phyloP scores from a whole-genome alignment of 2,113 vertebrate species.

The Chelonoidis abingdonii region DNA sequence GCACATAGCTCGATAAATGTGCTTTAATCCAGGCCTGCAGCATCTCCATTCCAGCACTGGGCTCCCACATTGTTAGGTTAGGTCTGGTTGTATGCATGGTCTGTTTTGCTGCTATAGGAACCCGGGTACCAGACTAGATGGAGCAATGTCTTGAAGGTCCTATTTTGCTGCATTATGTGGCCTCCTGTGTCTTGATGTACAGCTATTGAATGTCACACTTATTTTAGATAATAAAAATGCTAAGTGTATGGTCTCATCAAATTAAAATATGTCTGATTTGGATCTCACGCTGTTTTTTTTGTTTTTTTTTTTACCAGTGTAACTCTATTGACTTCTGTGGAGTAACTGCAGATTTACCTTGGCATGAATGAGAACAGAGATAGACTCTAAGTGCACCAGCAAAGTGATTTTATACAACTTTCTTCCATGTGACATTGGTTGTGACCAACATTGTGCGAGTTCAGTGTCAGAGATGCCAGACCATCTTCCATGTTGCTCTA shows the following conservation, averaged over 20 bases:
- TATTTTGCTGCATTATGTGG: neutral
- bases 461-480: neutral
- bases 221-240: neutral
- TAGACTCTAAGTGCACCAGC: neutral
- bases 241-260: neutral
- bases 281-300: neutral
- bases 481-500: neutral
- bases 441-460: neutral
- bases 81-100: neutral
- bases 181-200: neutral
- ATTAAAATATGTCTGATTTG: neutral
- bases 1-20: neutral
- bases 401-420: neutral
- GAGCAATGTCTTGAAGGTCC: neutral
- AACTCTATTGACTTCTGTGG: neutral
- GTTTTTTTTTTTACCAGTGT: neutral
- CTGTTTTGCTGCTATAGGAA: neutral
- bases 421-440: neutral
- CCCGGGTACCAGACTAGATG: neutral
- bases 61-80: neutral
- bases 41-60: neutral
- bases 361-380: neutral
- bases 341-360: neutral
- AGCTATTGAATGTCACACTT: neutral
- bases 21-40: neutral